Evolutionary conservation across 2,113 vertebrate species (phyloP).

Genomic region (Irena cyanogastra): DNA sequence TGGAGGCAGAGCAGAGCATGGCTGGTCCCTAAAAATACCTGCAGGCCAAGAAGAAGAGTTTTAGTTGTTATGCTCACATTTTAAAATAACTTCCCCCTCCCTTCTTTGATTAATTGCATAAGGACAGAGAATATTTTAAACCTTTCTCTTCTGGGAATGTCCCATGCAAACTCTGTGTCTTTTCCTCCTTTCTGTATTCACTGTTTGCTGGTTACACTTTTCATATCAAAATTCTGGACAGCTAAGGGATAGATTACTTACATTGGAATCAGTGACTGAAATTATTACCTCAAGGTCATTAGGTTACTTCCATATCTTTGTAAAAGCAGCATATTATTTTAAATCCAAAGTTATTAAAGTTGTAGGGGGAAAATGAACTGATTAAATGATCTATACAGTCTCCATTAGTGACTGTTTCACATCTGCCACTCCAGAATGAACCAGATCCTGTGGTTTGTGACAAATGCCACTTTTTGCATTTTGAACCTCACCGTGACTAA

Average conservation of each 20-base stretch:
- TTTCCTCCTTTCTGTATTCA: not conserved
- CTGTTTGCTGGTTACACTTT: not conserved
- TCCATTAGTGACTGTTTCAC: not conserved
- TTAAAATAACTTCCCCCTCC: not conserved
- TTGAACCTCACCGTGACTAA: not conserved
- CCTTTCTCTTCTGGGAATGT: not conserved
- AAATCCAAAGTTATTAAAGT: not conserved
- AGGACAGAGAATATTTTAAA: not conserved
- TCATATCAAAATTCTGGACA: not conserved
- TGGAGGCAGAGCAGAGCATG: not conserved
- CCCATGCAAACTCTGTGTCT: not conserved
- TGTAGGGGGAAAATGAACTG: not conserved
- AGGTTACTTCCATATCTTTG: constrained; percentile 9
- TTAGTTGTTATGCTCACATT: not conserved
- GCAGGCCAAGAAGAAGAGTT: not conserved
- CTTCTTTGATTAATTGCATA: not conserved
- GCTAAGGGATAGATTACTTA: not conserved
- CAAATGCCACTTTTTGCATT: constrained; percentile 7
- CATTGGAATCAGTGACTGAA: not conserved
- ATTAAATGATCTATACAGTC: not conserved
- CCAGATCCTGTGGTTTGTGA: not conserved
- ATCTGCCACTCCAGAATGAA: not conserved
- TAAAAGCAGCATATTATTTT: constrained; percentile 25
- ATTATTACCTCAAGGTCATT: not conserved
- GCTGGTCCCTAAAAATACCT: not conserved